A percentile compares a stretch with the other conserved stretches of the same genome.
Evolutionary conservation across 2,797 vertebrate species (phyloP).

Genomic region (Tragopan temminckii): DNA sequence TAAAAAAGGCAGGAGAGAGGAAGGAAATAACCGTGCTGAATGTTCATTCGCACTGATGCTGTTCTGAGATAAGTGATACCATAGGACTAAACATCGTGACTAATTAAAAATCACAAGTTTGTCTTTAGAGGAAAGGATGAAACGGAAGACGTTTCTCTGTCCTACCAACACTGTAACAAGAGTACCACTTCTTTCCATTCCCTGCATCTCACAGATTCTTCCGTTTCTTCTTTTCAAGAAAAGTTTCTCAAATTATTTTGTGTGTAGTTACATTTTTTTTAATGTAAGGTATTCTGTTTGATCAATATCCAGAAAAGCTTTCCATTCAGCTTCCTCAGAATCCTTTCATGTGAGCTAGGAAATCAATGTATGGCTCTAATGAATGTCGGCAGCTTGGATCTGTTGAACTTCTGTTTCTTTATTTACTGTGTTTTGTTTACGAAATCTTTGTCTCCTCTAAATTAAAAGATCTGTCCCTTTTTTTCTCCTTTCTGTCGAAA

Average conservation of each 20-base stretch:
- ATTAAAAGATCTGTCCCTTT: neutral
- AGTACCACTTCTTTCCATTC: neutral
- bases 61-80: neutral
- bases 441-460: neutral
- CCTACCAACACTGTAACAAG: neutral
- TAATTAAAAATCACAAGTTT: neutral
- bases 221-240: neutral
- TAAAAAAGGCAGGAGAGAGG: neutral
- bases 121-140: neutral
- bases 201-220: neutral
- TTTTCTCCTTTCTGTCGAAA: neutral
- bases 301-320: neutral
- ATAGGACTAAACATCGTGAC: neutral
- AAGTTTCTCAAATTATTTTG: neutral
- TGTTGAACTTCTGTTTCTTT: conserved; percentile 6
- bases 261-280: neutral
- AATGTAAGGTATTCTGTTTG: neutral
- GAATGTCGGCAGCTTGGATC: neutral
- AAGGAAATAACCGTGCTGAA: neutral
- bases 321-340: neutral
- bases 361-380: neutral
- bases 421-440: conserved; percentile 28
- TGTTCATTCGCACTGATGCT: neutral
- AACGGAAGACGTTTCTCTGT: neutral
- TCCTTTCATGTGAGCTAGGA: neutral